Evolutionary conservation across 2,113 vertebrate species (phyloP).

Genomic region (Nycticorax nycticorax): DNA sequence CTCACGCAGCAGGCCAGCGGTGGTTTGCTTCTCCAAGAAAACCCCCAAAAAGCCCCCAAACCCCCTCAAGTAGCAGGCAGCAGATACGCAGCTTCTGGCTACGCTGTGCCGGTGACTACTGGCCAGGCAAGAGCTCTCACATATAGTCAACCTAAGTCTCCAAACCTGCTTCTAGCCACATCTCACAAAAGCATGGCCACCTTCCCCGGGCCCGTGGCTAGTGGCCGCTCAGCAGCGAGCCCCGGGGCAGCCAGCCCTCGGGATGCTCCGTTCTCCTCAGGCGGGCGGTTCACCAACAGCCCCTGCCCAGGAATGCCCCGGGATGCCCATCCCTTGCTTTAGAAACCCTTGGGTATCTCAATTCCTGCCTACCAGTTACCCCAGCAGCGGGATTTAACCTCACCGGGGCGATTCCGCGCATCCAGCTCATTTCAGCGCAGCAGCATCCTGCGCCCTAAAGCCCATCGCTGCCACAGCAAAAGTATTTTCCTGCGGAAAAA

Average conservation of each 20-base stretch:
- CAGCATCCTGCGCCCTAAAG: neutral
- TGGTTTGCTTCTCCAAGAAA: neutral
- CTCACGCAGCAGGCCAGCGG: fast-evolving
- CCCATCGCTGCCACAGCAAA: neutral
- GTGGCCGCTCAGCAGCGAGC: neutral
- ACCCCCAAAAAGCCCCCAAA: fast-evolving
- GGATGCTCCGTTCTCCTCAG: neutral
- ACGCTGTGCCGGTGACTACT: neutral
- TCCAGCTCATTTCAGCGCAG: neutral
- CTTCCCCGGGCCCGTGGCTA: too few species aligned
- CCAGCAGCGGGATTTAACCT: neutral
- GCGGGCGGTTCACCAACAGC: neutral
- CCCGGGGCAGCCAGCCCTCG: neutral
- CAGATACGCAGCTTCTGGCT: neutral
- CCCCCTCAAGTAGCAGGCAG: neutral
- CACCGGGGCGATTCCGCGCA: neutral
- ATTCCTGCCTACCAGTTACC: too few species aligned
- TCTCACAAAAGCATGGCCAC: neutral
- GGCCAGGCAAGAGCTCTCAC: neutral
- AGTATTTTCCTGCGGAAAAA: neutral
- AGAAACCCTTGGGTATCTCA: neutral
- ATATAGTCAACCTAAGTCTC: neutral
- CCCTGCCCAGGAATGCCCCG: neutral
- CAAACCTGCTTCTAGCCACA: neutral
- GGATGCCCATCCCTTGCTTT: neutral